These are phyloP conservation scores for Lepus townsendii DNA, from an alignment of 2,797 vertebrate genomes.

Conservation along the genomic window DNA sequence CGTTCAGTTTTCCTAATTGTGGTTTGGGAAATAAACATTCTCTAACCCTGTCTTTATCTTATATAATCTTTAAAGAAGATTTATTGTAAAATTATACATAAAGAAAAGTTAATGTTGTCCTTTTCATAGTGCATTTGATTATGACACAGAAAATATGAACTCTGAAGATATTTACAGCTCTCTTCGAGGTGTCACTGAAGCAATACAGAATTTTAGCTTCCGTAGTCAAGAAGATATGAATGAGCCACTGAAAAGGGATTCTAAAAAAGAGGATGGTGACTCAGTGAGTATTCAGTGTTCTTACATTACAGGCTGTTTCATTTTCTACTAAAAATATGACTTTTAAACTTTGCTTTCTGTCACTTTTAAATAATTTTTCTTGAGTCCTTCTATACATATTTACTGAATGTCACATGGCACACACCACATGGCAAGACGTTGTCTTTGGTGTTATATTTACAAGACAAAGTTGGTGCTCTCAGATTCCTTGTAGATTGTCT, in stretches of 20 bases:
- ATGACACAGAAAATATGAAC: conserved; percentile 99
- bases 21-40: neutral
- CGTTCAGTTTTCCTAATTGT: conserved; percentile 52
- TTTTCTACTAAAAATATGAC: neutral
- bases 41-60: conserved; percentile 4
- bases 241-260: conserved; percentile 93
- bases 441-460: conserved; percentile 3
- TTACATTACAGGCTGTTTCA: neutral
- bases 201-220: conserved; percentile 98
- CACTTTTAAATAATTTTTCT: conserved; percentile 38
- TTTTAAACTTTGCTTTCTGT: conserved; percentile 50
- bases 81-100: conserved; percentile 55
- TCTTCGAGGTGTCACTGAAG: conserved; percentile 97
- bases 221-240: conserved; percentile 99
- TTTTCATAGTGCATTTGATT: conserved; percentile 95
- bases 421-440: neutral
- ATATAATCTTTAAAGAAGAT: neutral
- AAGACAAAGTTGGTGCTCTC: neutral
- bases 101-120: conserved; percentile 48
- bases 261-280: conserved; percentile 93
- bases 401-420: neutral
- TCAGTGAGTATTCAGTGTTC: conserved; percentile 87
- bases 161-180: conserved; percentile 99
- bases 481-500: neutral
- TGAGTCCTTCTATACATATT: neutral